Evolutionary conservation across 2,888 invertebrate genomes (phyloP).

Genomic region (Zhuqinia jingwanae): DNA sequence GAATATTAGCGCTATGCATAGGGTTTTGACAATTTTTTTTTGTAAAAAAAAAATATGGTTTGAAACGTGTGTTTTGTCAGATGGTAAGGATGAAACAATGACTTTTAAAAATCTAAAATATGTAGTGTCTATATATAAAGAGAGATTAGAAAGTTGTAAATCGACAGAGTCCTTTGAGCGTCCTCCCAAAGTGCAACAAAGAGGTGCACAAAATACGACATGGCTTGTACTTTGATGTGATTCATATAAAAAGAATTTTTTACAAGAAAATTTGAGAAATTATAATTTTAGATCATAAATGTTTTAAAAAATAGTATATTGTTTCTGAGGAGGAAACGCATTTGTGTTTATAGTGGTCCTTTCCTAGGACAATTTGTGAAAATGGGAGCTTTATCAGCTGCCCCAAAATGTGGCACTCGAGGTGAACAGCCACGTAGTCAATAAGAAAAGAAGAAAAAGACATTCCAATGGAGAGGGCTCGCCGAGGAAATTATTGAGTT

Average conservation of each 20-base stretch:
- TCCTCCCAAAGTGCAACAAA: slow-evolving; percentile 34
- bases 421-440: background rate
- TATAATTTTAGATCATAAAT: background rate
- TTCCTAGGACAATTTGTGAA: slow-evolving; percentile 35
- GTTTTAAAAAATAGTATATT: slow-evolving; percentile 1
- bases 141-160: slow-evolving; percentile 62
- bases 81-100: slow-evolving; percentile 33
- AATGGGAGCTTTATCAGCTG: slow-evolving; percentile 45
- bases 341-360: background rate
- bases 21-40: background rate
- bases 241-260: slow-evolving; percentile 30
- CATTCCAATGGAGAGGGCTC: background rate
- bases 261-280: slow-evolving; percentile 1
- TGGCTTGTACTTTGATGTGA: background rate
- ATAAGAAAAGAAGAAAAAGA: slow-evolving; percentile 18
- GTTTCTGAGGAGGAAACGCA: background rate
- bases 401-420: slow-evolving; percentile 19
- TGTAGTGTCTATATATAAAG: slow-evolving; percentile 64
- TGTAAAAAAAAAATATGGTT: background rate
- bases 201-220: slow-evolving; percentile 14
- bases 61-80: background rate
- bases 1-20: background rate
- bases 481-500: slow-evolving; percentile 25
- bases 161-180: slow-evolving; percentile 44
- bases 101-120: slow-evolving; percentile 47